phyloP scores from a whole-genome alignment of 2,113 vertebrate genomes.

The Dinomys branickii region DNA sequence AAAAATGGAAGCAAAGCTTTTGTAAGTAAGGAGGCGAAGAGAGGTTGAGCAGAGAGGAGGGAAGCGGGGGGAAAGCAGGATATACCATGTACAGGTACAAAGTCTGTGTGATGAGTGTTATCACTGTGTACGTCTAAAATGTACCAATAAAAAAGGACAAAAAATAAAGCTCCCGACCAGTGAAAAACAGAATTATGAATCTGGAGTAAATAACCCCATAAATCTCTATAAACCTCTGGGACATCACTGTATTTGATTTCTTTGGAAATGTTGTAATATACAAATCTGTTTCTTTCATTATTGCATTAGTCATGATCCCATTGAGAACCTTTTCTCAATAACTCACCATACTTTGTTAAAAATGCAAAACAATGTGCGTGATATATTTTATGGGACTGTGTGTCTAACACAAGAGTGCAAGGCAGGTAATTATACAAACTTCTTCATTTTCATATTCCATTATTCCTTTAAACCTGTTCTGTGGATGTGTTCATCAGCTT shows the following conservation, averaged over 20 bases:
- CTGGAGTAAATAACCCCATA: not conserved
- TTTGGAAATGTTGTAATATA: not conserved
- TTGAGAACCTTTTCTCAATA: conserved; percentile 16
- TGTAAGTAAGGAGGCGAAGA: not conserved
- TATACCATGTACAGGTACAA: not conserved
- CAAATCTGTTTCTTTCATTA: not conserved
- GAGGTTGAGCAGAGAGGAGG: not conserved
- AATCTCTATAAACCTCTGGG: not conserved
- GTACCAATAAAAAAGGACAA: not conserved
- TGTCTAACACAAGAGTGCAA: not conserved
- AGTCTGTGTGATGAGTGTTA: not conserved
- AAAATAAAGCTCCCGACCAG: not conserved
- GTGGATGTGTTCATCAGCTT: not conserved
- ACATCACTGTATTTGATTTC: not conserved
- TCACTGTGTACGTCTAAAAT: not conserved
- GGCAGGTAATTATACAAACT: not conserved
- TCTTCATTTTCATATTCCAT: not conserved
- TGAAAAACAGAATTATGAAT: not conserved
- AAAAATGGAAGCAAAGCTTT: not conserved
- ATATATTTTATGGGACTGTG: not conserved
- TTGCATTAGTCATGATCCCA: not conserved
- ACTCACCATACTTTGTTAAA: not conserved
- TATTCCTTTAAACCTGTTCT: not conserved
- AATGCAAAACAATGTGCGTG: not conserved
- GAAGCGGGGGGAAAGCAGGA: not conserved